Base-by-base conservation (phyloP, 53 echinoderm and acorn worm species). In the Luidia sarsii region DNA sequence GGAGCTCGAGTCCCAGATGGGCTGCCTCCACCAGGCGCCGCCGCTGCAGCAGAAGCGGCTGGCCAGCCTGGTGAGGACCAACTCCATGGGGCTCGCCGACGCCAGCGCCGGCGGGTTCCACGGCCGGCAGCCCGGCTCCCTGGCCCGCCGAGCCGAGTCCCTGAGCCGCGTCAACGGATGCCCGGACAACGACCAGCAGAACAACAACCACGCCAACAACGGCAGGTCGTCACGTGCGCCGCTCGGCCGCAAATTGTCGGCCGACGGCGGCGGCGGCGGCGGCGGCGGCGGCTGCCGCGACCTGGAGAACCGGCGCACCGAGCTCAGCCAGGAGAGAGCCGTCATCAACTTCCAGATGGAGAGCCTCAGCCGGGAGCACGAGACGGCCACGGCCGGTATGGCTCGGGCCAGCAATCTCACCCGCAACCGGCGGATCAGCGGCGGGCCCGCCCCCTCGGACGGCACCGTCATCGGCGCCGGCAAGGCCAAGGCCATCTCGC, bases 331-430 rank as follows among this genome's bases (percentile, higher is more conserved):
- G 34, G 91, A 94, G 50, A 94, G 88, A n/a, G 91, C 90, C 22
- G 81, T 91, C 19, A 63, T 94, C 19, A 88, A 88, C 23, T 94
- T 94, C 53, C 94, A 94, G 50, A 63, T 94, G 35, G 94, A 94
- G 52, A 88, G 86, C 45, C 86, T 94, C 3, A 65, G 89, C 41
- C 74, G 86, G 15, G 91, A 94, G 18, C 94, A 94, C 29, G 85
- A 94, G 51, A 65, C 68, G 1, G 48, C 83, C 32, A 83, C 88
- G 52, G 70, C 80, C 1, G 89, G 83, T 57, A 85, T 83, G 43
- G 73, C 67, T 65, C 52, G 64, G 53, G 30, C 80, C 9, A 67
- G 65, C n/a, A 59, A 41, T 32, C 30, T 61, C 31, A 77, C 77
- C 8, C 37, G 77, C 32, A 77, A 77, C 32, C 59, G 77, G n/a